Base-by-base conservation (phyloP, 2,797 vertebrate species). In the Macropodus opercularis region DNA sequence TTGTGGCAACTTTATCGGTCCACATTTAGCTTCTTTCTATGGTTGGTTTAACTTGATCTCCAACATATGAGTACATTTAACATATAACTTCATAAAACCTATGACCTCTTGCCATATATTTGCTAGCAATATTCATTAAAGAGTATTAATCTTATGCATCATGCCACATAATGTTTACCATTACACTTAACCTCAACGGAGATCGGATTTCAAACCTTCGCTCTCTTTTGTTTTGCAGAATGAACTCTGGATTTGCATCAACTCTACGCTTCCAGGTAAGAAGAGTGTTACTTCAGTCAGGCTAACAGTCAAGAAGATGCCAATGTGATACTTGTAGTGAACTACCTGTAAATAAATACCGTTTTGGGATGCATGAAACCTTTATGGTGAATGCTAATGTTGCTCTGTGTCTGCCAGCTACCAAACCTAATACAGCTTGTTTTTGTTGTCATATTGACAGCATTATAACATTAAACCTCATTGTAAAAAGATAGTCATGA, bases 231-330 rank as follows among this genome's bases (percentile, higher is more conserved):
- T 58, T 35, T 70, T 57, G 5, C 18, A 91, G 89, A 89, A 81
- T 75, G 89, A 90, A 58, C 76, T 91, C 31, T 91, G 89, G 87
- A 73, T 32, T 61, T 91, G 89, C 78, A 86, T 91, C 82, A 91
- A 91, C 77, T 87, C 89, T 5, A 89, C 89, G 8, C 87, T 91
- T 48, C 89, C 89, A 76, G 89, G 89, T 91, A 72, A 84, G 77
- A 27, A 13, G 6, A 4, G 29, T 31, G 29, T 11, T 14, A 32
- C 12, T n/a, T n/a, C n/a, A n/a, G n/a, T n/a, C n/a, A n/a, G n/a
- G 10, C 31, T 4, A 32, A 32, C 31, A 32, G 31, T 12, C 2
- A 11, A 14, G 12, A 1, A 32, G 14, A 32, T 32, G 31, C 13
- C 5, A 32, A 13, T 32, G 12, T 13, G 11, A 32, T 10, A 13